Conservation (phyloP, 1,140 invertebrate genomes). For the Scaptodrosophila lebanonensis region DNA sequence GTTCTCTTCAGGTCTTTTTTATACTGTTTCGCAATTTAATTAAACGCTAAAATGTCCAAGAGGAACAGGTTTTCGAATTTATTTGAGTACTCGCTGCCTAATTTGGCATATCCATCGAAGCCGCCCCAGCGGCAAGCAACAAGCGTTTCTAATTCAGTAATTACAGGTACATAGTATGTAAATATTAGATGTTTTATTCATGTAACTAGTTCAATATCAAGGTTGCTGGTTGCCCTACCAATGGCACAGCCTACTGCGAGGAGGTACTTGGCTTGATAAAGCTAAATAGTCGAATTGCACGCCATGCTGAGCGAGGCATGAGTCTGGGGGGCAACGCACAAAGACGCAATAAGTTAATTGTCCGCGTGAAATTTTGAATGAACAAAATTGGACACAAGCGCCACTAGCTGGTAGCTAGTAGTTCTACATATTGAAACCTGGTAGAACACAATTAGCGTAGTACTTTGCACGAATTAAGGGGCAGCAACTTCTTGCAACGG, state of each 20-base stretch:
- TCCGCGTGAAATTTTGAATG: too few species aligned
- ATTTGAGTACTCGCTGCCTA: neutral
- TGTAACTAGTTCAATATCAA: slow-evolving; percentile 51
- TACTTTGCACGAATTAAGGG: slow-evolving; percentile 52
- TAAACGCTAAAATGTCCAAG: slow-evolving; percentile 34
- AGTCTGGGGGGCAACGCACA: too few species aligned
- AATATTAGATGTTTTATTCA: slow-evolving; percentile 10
- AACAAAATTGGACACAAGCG: too few species aligned
- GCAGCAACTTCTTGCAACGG: slow-evolving; percentile 8
- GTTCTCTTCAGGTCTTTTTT: too few species aligned
- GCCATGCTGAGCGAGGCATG: slow-evolving; percentile 27
- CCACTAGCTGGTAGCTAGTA: neutral
- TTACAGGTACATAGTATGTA: too few species aligned
- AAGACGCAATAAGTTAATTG: neutral
- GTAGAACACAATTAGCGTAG: slow-evolving; percentile 61
- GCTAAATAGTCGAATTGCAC: slow-evolving; percentile 52
- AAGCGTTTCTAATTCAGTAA: slow-evolving; percentile 47
- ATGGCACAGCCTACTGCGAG: too few species aligned
- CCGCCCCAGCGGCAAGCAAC: slow-evolving; percentile 13
- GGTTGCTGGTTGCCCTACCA: too few species aligned
- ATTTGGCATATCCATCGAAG: slow-evolving; percentile 18
- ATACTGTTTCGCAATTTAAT: slow-evolving; percentile 42
- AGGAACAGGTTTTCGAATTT: slow-evolving; percentile 8
- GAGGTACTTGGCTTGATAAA: slow-evolving; percentile 10
- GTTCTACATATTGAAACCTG: too few species aligned